Evolutionary conservation across 2,797 vertebrate genomes (phyloP).

Genomic region (Hemitrygon akajei): DNA sequence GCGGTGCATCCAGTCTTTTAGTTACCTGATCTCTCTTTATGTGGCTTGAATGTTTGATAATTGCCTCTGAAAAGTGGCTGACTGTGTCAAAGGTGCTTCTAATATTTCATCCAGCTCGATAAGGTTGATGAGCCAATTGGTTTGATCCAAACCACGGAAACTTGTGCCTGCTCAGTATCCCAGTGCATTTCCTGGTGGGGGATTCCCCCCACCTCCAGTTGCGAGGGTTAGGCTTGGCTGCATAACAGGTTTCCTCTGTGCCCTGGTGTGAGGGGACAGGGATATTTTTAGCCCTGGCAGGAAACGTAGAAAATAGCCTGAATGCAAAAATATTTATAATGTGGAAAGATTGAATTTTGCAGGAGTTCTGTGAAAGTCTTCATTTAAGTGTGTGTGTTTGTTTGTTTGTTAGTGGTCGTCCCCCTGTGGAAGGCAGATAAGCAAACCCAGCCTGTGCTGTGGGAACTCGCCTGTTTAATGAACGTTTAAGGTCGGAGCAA

Average conservation of each 20-base stretch:
- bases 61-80: neutral
- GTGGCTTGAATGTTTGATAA: neutral
- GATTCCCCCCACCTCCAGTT: neutral
- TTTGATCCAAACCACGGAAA: neutral
- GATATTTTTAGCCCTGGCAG: neutral
- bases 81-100: neutral
- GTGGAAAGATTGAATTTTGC: neutral
- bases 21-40: neutral
- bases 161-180: neutral
- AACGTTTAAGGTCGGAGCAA: neutral
- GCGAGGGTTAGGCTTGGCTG: neutral
- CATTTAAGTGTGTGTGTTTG: neutral
- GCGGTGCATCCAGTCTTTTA: neutral
- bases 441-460: neutral
- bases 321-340: constrained; percentile 6
- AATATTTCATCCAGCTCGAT: neutral
- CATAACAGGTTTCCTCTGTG: neutral
- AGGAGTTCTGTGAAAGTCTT: neutral
- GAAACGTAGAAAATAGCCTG: neutral
- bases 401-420: neutral
- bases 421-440: neutral
- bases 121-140: neutral
- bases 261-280: neutral
- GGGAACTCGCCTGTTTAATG: neutral
- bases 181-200: neutral